phyloP scores from a whole-genome alignment of 2,888 invertebrate genomes.

The Drepana falcataria region DNA sequence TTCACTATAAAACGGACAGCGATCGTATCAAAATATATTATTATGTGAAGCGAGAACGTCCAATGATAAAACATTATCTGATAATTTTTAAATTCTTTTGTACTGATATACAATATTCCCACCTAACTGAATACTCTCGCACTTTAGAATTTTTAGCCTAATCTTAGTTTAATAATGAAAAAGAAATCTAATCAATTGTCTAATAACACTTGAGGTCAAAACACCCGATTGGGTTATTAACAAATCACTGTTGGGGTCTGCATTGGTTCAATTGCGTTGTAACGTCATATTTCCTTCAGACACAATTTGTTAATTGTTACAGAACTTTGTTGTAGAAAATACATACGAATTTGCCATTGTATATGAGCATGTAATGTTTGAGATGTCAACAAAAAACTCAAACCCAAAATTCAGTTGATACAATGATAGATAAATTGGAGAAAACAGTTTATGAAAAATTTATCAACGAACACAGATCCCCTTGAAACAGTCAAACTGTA shows the following conservation, averaged over 20 bases:
- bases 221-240: constrained; percentile 28
- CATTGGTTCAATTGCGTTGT: constrained; percentile 27
- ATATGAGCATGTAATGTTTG: no score
- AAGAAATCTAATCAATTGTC: constrained; percentile 49
- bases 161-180: constrained; percentile 36
- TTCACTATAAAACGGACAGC: constrained; percentile 47
- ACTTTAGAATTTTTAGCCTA: constrained; percentile 52
- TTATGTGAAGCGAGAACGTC: constrained; percentile 48
- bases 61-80: constrained; percentile 41
- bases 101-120: constrained; percentile 72
- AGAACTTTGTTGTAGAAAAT: neutral
- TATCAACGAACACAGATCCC: neutral
- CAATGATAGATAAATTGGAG: no score
- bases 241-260: constrained; percentile 24
- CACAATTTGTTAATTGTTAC: constrained; percentile 1
- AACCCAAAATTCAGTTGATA: no score
- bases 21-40: constrained; percentile 68
- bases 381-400: no score
- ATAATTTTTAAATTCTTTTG: constrained; percentile 57
- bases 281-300: neutral
- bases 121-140: constrained; percentile 41
- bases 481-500: constrained; percentile 13
- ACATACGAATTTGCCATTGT: no score
- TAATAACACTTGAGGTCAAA: constrained; percentile 36
- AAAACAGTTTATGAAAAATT: no score